Evolutionary conservation across 1,140 invertebrate genomes (phyloP).

Genomic region (Drosophila bifasciata): DNA sequence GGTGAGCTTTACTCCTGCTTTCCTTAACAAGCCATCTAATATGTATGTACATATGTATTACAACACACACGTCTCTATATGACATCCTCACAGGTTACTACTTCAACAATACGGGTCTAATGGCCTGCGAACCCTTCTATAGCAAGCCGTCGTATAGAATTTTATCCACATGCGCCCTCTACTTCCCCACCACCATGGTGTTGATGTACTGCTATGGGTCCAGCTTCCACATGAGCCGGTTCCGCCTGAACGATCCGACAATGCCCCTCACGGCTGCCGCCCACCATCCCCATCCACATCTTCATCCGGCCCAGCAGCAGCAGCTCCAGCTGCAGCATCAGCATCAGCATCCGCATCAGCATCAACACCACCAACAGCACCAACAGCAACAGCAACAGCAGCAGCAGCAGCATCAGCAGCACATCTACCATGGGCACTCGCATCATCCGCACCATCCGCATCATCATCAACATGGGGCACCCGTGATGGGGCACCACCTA

Average conservation of each 20-base stretch:
- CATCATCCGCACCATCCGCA: conserved; percentile 49
- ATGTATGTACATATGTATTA: conserved; percentile 16
- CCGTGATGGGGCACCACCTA: conserved; percentile 69
- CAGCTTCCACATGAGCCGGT: conserved; percentile 93
- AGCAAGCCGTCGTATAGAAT: conserved; percentile 90
- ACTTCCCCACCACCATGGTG: conserved; percentile 94
- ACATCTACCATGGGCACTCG: conserved; percentile 49
- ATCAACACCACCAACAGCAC: conserved; percentile 52
- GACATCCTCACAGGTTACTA: conserved; percentile 87
- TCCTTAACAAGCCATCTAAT: conserved; percentile 12
- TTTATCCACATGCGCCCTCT: conserved; percentile 92
- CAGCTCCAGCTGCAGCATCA: conserved; percentile 46
- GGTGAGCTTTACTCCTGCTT: conserved; percentile 80
- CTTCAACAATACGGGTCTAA: conserved; percentile 92
- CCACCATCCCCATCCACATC: conserved; percentile 78
- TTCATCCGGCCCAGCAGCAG: conserved; percentile 52
- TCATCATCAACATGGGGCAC: conserved; percentile 51
- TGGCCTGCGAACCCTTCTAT: conserved; percentile 94
- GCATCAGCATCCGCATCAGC: conserved; percentile 47
- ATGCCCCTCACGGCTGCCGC: conserved; percentile 82
- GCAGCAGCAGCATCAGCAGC: conserved; percentile 18
- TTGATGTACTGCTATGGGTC: conserved; percentile 95
- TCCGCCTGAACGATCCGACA: conserved; percentile 87
- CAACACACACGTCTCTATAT: conserved; percentile 14
- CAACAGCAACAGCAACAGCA: conserved; percentile 45